phyloP scores from a whole-genome alignment of 2,888 invertebrate genomes.

The Apamea crenata region DNA sequence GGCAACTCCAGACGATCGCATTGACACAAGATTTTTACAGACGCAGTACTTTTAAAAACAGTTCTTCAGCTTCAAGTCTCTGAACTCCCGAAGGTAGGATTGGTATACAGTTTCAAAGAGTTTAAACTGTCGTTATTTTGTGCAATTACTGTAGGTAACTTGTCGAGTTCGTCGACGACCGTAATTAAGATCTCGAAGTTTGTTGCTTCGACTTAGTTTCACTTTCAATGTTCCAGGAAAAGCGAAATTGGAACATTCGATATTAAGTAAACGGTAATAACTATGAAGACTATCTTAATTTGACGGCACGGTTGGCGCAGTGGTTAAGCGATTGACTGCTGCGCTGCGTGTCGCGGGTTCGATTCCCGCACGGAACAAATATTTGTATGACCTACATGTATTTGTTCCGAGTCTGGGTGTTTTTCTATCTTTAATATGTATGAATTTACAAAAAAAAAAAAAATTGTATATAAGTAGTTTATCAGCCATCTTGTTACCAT shows the following conservation, averaged over 20 bases:
- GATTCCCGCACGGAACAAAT: too few species aligned
- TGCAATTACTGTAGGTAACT: slow-evolving; percentile 27
- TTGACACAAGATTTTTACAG: slow-evolving; percentile 10
- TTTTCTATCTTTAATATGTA: too few species aligned
- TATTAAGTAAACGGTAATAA: slow-evolving; percentile 17
- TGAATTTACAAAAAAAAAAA: too few species aligned
- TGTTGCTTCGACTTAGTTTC: slow-evolving; percentile 14
- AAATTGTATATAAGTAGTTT: too few species aligned
- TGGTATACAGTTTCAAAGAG: slow-evolving; percentile 30
- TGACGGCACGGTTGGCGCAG: too few species aligned
- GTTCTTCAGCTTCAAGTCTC: neutral
- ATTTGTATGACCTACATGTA: too few species aligned
- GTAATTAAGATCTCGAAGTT: slow-evolving; percentile 46
- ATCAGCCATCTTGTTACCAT: too few species aligned
- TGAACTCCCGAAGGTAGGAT: neutral
- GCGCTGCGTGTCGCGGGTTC: too few species aligned
- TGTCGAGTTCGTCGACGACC: neutral
- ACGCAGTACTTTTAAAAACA: neutral
- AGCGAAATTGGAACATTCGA: neutral
- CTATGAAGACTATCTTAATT: neutral
- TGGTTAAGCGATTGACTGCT: too few species aligned
- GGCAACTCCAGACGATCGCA: slow-evolving; percentile 25
- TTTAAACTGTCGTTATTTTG: slow-evolving; percentile 27
- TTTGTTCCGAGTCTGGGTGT: too few species aligned
- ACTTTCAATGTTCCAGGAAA: slow-evolving; percentile 22